These are phyloP conservation scores for Xerus rutilus DNA, from an alignment of 2,797 vertebrate species.

Conservation along the genomic window DNA sequence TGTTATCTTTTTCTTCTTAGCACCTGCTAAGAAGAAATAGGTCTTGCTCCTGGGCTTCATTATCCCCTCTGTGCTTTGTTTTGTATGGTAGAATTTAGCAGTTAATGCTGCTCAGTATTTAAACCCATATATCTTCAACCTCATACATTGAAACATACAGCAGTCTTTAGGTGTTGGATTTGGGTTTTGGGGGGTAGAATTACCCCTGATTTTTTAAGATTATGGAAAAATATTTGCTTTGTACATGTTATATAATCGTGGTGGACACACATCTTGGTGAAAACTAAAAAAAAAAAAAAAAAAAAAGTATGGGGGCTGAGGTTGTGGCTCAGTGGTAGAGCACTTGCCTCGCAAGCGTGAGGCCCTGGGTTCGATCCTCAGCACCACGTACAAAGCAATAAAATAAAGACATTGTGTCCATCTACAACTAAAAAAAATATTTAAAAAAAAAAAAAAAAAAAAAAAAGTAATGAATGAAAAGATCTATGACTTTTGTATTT, in stretches of 20 bases:
- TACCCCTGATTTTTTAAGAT: background rate
- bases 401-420: too few relatives aligned
- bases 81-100: background rate
- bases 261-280: background rate
- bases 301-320: too few relatives aligned
- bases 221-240: background rate
- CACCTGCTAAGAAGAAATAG: background rate
- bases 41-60: background rate
- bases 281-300: background rate
- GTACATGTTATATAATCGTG: background rate
- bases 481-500: background rate
- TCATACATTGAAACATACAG: background rate
- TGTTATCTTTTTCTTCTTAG: background rate
- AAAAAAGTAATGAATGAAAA: background rate
- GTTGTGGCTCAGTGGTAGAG: too few relatives aligned
- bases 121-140: background rate
- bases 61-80: background rate
- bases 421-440: too few relatives aligned
- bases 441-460: too few relatives aligned
- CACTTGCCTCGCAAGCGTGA: too few relatives aligned
- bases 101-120: background rate
- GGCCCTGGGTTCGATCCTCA: too few relatives aligned
- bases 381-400: too few relatives aligned
- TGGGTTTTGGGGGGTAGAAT: background rate
- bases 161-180: background rate